These are phyloP conservation scores for Ursus arctos DNA, from an alignment of 2,113 vertebrate species.

Conservation along the genomic window DNA sequence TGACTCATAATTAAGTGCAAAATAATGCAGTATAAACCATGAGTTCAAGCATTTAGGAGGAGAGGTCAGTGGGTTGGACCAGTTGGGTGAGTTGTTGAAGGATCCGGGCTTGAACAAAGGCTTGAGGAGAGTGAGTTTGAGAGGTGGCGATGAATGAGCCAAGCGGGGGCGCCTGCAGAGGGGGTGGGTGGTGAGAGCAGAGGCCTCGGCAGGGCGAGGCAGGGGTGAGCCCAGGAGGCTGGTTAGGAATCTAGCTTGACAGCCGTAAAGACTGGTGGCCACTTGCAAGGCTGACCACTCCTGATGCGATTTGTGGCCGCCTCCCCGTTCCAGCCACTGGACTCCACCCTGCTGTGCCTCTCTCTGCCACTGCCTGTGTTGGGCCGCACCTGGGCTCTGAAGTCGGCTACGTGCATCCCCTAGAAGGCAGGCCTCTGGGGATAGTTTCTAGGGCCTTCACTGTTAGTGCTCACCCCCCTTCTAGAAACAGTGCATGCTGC, in stretches of 20 bases:
- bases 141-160: background rate
- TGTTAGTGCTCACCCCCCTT: background rate
- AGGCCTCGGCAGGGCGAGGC: background rate
- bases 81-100: background rate
- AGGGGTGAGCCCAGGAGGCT: background rate
- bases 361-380: background rate
- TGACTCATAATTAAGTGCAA: background rate
- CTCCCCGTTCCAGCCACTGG: background rate
- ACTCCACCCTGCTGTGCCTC: background rate
- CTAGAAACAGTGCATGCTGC: constrained; percentile 60
- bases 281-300: background rate
- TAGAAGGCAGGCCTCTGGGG: background rate
- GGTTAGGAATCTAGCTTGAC: background rate
- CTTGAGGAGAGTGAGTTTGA: background rate
- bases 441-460: background rate
- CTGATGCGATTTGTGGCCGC: background rate
- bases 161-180: background rate
- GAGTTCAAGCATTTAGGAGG: background rate
- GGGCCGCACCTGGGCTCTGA: background rate
- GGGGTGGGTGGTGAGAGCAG: background rate
- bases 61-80: background rate
- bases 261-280: background rate
- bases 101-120: background rate
- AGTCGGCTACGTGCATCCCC: background rate
- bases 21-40: background rate